These are phyloP conservation scores for Parazoanthus atlanticus DNA, from an alignment of 92 coral and sea anemone genomes.

Conservation along the genomic window DNA sequence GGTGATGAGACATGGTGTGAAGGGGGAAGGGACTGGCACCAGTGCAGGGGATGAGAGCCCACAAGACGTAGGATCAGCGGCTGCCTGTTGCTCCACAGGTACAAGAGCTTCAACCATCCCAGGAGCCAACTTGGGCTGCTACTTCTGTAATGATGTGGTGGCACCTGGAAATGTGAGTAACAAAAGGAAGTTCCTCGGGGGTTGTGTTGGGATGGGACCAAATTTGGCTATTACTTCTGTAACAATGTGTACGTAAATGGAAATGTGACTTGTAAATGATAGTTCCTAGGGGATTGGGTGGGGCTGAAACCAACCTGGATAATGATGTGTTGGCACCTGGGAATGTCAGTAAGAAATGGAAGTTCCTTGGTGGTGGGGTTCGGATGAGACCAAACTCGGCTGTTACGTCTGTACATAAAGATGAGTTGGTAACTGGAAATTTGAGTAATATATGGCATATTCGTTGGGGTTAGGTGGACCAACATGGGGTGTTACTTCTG, in stretches of 20 bases:
- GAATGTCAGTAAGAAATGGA: conserved; percentile 65
- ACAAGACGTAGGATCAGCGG: conserved; percentile 39
- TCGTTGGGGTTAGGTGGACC: neutral
- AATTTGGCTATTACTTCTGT: conserved; percentile 47
- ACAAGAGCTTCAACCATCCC: conserved; percentile 62
- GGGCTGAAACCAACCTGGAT: conserved; percentile 70
- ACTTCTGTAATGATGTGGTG: conserved; percentile 98
- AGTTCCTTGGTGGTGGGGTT: neutral
- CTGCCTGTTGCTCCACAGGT: neutral
- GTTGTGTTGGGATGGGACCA: neutral
- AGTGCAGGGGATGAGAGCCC: conserved; percentile 35
- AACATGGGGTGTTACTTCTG: conserved; percentile 62
- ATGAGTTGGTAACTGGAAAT: conserved; percentile 95
- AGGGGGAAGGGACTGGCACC: conserved; percentile 29
- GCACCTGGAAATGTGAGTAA: conserved; percentile 98
- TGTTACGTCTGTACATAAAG: conserved; percentile 55
- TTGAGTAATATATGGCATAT: conserved; percentile 56
- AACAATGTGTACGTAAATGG: conserved; percentile 95
- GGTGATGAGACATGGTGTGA: conserved; percentile 95
- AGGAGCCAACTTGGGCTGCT: conserved; percentile 89
- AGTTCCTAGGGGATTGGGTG: no score
- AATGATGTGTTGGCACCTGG: conserved; percentile 99
- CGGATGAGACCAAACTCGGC: neutral
- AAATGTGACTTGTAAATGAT: conserved; percentile 62
- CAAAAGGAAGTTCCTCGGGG: neutral